Evolutionary conservation across 2,888 invertebrate species (phyloP).

Genomic region (Ceramica pisi): DNA sequence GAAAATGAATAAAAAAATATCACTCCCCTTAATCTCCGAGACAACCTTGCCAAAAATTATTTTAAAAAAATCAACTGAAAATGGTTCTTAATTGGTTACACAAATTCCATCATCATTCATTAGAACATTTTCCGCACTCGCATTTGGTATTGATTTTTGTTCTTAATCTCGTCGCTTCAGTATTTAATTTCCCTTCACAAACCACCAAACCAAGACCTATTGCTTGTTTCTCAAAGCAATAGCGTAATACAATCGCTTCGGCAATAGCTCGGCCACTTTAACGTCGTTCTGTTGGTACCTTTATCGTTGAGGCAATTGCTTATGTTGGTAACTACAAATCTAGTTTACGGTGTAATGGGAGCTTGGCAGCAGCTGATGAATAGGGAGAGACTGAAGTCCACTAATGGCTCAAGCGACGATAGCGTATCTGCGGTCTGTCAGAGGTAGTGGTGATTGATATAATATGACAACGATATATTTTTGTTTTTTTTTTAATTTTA

Average conservation of each 20-base stretch:
- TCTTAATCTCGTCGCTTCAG: background rate
- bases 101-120: too few relatives aligned
- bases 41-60: too few relatives aligned
- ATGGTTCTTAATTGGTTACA: too few relatives aligned
- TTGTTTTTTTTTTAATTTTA: too few relatives aligned
- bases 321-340: conserved; percentile 4
- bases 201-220: background rate
- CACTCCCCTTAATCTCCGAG: too few relatives aligned
- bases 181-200: background rate
- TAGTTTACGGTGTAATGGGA: background rate
- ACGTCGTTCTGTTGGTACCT: too few relatives aligned
- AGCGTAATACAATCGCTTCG: background rate
- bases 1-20: too few relatives aligned
- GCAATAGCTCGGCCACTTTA: conserved; percentile 1
- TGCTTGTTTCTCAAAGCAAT: background rate
- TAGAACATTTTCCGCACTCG: too few relatives aligned
- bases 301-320: background rate
- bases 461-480: too few relatives aligned
- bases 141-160: too few relatives aligned
- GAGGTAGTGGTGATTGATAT: background rate
- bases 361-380: conserved; percentile 13
- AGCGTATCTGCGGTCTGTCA: background rate
- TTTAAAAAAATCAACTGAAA: too few relatives aligned
- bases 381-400: background rate
- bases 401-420: background rate